Evolutionary conservation across 2,888 invertebrate species (phyloP), one percentile per base, ranked within the genome.

Genomic region (Drosophila mulleri): DNA sequence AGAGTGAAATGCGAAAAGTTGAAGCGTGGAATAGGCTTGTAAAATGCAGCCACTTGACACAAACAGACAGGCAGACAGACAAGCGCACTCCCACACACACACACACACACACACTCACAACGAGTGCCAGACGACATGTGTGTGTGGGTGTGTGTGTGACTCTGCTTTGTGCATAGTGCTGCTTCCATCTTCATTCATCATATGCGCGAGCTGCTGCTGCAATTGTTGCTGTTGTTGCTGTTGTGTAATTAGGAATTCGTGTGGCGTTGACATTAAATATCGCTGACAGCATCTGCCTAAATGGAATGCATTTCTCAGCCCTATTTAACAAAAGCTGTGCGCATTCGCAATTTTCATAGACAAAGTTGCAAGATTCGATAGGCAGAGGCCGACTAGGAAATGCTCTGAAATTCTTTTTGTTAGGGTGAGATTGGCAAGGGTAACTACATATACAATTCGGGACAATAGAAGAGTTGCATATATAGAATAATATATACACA

Each of bases 21-120:
- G 54, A 57, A 60, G 67, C 75, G 64, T 67, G 57, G 58, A 63
- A 70, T 72, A 64, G 75, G 84, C 70, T 68, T 75, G 84, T 70
- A 66, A 83, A 80, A 84, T 75, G 82, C 78, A 82, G 80, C 76
- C 82, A 86, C 83, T 83, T 81, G 82, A 81, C 83, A 83, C 67
- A 75, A 50, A 41, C 39, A 41, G 26, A n/a, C 48, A 52, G 7
- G 9, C 9, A 32, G 1, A 5, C 18, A 52, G 18, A 50, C 20
- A 35, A 8, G 12, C 18, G 18, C 16, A n/a, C 50, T 20, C 16
- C 3, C 20, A 23, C 20, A 23, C 20, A 23, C 42, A 42, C 9
- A 26, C 26, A 45, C 45, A 16, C 7, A 26, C 47, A 47, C 44
- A 20, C 2, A 45, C 45, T 75, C 81, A 77, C 67, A 72, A 50